These are phyloP conservation scores for Drosophila lini DNA, from an alignment of 1,140 invertebrate genomes.

Conservation along the genomic window DNA sequence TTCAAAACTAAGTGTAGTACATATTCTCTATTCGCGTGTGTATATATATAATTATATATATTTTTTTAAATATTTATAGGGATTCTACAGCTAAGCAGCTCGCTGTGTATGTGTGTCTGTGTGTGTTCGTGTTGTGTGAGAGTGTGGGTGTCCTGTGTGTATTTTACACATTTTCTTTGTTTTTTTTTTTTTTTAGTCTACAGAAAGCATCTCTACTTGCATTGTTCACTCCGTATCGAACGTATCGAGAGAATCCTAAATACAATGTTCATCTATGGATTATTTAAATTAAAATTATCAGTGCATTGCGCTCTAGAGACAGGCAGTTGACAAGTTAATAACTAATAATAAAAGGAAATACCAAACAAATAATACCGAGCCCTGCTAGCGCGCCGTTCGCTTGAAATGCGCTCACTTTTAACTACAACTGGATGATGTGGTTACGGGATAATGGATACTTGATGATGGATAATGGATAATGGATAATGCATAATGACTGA, in stretches of 20 bases:
- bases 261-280: constrained; percentile 55
- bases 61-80: constrained; percentile 50
- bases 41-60: constrained; percentile 25
- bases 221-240: constrained; percentile 35
- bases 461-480: not conserved
- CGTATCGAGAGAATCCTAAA: constrained; percentile 57
- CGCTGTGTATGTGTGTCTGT: constrained; percentile 10
- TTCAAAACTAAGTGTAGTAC: constrained; percentile 61
- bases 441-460: not conserved
- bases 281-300: constrained; percentile 80
- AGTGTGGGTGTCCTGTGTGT: constrained; percentile 31
- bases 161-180: constrained; percentile 31
- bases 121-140: constrained; percentile 29
- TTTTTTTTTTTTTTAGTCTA: constrained; percentile 26
- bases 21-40: constrained; percentile 39
- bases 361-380: constrained; percentile 60
- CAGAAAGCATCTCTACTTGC: constrained; percentile 63
- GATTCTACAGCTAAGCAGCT: constrained; percentile 60
- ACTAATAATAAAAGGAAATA: constrained; percentile 51
- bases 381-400: constrained; percentile 33
- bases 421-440: constrained; percentile 17
- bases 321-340: constrained; percentile 72
- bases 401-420: constrained; percentile 68
- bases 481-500: not conserved
- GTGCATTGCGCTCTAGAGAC: constrained; percentile 80